These are phyloP conservation scores for Cervus canadensis DNA, from an alignment of 2,113 vertebrate genomes.

Conservation along the genomic window DNA sequence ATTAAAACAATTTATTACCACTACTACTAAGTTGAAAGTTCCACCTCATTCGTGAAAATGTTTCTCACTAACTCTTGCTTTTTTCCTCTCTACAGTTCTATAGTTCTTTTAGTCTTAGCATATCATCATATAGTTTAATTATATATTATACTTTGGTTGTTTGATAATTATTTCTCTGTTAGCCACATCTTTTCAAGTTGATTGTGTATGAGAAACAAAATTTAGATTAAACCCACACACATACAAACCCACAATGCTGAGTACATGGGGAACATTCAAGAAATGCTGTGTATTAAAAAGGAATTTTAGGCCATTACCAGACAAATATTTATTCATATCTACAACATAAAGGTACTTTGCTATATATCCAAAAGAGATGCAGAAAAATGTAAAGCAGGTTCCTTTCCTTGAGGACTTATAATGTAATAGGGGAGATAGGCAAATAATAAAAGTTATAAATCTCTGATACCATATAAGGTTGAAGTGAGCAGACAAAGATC, in stretches of 20 bases:
- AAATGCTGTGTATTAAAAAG: not conserved
- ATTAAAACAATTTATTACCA: not conserved
- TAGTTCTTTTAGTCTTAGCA: not conserved
- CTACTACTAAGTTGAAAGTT: not conserved
- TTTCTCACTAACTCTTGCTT: not conserved
- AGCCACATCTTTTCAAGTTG: not conserved
- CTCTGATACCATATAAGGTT: not conserved
- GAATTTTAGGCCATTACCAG: not conserved
- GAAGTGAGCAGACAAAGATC: not conserved
- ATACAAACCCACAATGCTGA: not conserved
- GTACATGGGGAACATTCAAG: not conserved
- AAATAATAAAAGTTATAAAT: not conserved
- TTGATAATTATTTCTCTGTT: not conserved
- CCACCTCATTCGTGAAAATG: not conserved
- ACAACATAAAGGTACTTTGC: not conserved
- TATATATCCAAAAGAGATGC: not conserved
- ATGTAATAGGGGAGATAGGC: not conserved
- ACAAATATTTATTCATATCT: not conserved
- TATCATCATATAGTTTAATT: not conserved
- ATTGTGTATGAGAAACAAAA: not conserved
- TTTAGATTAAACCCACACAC: not conserved
- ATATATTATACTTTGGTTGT: not conserved
- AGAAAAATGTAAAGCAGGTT: not conserved
- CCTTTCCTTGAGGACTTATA: not conserved
- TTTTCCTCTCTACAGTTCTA: not conserved